phyloP scores from a whole-genome alignment of 2,888 invertebrate genomes.

The Chrysina gloriosa region DNA sequence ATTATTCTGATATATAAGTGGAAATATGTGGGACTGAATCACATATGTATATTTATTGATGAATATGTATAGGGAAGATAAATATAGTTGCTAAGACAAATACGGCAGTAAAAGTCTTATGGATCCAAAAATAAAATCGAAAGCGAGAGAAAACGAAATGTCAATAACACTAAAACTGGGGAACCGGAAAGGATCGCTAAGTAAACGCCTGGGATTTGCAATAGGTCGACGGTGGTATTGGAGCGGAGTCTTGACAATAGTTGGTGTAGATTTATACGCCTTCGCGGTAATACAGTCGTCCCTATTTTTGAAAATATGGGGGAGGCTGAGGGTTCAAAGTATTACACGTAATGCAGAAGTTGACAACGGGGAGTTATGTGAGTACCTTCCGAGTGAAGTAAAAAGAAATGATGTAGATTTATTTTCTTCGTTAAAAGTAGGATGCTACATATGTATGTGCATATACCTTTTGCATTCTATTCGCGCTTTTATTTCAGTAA shows the following conservation, averaged over 20 bases:
- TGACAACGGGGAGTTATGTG: too few species aligned
- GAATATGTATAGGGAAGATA: not conserved
- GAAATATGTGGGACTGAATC: too few species aligned
- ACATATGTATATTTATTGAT: not conserved
- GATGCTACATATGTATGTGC: too few species aligned
- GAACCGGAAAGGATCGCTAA: constrained; percentile 1
- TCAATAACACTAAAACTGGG: constrained; percentile 8
- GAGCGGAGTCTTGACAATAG: not conserved
- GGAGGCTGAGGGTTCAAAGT: too few species aligned
- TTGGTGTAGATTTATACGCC: not conserved
- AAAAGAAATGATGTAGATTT: too few species aligned
- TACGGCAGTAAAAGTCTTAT: not conserved
- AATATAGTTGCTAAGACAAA: constrained; percentile 2
- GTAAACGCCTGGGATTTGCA: not conserved
- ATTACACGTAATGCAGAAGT: too few species aligned
- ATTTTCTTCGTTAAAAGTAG: too few species aligned
- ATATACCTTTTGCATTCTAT: too few species aligned
- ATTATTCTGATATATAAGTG: too few species aligned
- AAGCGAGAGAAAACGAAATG: not conserved
- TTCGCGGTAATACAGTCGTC: too few species aligned
- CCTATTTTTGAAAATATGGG: not conserved
- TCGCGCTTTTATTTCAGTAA: too few species aligned
- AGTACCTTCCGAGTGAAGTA: too few species aligned
- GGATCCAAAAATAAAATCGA: not conserved
- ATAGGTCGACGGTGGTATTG: not conserved